A percentile compares a stretch with the other conserved stretches of the same genome.
phyloP scores from a whole-genome alignment of 2,797 vertebrate species.

The Rachycentron canadum region DNA sequence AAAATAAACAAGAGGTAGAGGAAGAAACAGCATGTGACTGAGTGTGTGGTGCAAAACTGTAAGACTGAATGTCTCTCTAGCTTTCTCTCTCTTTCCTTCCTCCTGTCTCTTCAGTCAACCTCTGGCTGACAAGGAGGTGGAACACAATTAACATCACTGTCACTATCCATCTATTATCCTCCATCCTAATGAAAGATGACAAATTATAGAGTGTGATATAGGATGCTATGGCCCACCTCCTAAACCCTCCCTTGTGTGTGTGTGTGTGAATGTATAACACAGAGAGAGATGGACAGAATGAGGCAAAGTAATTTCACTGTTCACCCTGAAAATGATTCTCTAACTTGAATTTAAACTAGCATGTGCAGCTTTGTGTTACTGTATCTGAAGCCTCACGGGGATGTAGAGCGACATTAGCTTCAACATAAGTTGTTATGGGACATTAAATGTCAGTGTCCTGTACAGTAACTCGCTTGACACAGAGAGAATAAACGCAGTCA shows the following conservation, averaged over 20 bases:
- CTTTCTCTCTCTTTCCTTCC: slow-evolving; percentile 28
- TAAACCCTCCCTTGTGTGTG: slow-evolving; percentile 5
- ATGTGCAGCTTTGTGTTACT: neutral
- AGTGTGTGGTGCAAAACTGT: slow-evolving; percentile 1
- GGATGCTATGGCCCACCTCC: slow-evolving; percentile 36
- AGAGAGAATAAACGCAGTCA: too few relatives aligned
- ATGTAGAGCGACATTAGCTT: neutral
- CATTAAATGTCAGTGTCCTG: neutral
- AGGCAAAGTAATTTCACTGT: slow-evolving; percentile 16
- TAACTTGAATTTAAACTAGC: slow-evolving; percentile 8
- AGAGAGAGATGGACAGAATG: neutral
- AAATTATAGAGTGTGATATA: slow-evolving; percentile 69
- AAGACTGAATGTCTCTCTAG: slow-evolving; percentile 7
- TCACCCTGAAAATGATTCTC: slow-evolving; percentile 12
- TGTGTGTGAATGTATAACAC: neutral
- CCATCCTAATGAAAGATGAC: slow-evolving; percentile 79
- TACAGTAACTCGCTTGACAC: neutral
- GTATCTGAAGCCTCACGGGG: neutral
- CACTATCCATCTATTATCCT: slow-evolving; percentile 77
- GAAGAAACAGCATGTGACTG: neutral
- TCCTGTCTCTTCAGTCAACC: slow-evolving; percentile 45
- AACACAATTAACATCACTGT: slow-evolving; percentile 80
- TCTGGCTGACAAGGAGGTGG: slow-evolving; percentile 64
- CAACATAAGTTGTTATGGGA: neutral
- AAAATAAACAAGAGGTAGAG: neutral